A percentile compares a stretch with the other conserved stretches of the same genome.
Conservation (phyloP, 2,888 invertebrate species). For the Elgonia sp. region DNA sequence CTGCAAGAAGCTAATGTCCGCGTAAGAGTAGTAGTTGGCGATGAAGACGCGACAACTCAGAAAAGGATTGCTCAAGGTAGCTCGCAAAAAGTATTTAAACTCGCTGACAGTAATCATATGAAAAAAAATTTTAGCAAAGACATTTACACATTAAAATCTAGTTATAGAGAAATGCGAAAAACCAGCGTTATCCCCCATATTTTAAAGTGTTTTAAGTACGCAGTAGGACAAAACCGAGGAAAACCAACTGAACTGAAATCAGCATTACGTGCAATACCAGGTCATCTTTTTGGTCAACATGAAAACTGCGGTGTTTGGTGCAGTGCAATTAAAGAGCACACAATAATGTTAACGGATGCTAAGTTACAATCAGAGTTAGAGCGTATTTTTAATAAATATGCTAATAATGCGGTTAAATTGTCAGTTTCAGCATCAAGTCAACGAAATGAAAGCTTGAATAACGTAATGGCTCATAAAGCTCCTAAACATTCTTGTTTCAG, state of each 20-base stretch:
- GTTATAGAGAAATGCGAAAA: constrained; percentile 10
- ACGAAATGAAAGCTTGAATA: constrained; percentile 31
- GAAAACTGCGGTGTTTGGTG: constrained; percentile 49
- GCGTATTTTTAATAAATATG: constrained; percentile 27
- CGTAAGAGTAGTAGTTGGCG: background rate
- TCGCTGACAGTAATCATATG: constrained; percentile 8
- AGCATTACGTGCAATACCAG: constrained; percentile 36
- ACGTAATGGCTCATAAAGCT: constrained; percentile 76
- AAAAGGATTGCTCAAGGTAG: background rate
- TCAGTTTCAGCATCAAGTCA: constrained; percentile 35
- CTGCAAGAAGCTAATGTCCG: background rate
- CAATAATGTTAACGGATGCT: background rate
- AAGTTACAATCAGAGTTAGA: constrained; percentile 15
- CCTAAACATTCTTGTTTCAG: constrained; percentile 68
- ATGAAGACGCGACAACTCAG: background rate
- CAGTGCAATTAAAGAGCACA: background rate
- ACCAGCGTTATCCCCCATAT: constrained; percentile 17
- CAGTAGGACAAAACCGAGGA: background rate
- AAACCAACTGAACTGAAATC: background rate
- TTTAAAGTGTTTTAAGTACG: constrained; percentile 24
- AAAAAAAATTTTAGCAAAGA: constrained; percentile 38
- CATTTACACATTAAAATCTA: constrained; percentile 18
- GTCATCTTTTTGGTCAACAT: constrained; percentile 29
- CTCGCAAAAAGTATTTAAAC: background rate
- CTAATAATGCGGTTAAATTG: constrained; percentile 35